These are phyloP conservation scores for Labeo rohita DNA, from an alignment of 2,113 vertebrate species.

Conservation along the genomic window DNA sequence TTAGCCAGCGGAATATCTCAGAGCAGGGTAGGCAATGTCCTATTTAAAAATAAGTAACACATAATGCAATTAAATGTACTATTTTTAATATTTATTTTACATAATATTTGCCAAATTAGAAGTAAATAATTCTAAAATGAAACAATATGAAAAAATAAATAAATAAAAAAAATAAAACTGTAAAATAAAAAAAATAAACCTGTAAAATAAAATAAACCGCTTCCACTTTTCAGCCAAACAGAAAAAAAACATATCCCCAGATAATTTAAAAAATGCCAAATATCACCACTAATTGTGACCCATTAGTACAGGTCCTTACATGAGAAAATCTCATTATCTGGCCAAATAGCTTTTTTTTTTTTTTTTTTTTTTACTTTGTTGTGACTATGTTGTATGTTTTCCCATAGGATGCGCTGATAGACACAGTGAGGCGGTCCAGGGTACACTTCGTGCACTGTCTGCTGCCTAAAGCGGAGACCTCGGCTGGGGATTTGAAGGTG, in stretches of 20 bases:
- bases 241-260: neutral
- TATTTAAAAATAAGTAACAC: neutral
- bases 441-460: slow-evolving; percentile 95
- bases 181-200: too few species aligned
- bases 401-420: slow-evolving; percentile 90
- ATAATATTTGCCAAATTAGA: neutral
- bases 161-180: too few species aligned
- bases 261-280: neutral
- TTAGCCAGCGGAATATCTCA: neutral
- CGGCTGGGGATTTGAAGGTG: slow-evolving; percentile 71
- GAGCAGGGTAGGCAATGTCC: neutral
- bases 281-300: too few species aligned
- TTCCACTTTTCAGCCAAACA: neutral
- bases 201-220: neutral
- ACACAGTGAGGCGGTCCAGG: slow-evolving; percentile 92
- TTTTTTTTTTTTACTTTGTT: neutral
- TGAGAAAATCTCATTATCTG: neutral
- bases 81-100: neutral
- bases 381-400: neutral
- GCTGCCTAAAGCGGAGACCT: slow-evolving; percentile 83
- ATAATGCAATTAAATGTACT: neutral
- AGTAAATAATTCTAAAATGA: neutral
- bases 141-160: neutral
- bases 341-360: neutral
- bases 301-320: neutral